Evolutionary conservation across 2,888 invertebrate genomes (phyloP).

Genomic region (Leucoptera coffeella): DNA sequence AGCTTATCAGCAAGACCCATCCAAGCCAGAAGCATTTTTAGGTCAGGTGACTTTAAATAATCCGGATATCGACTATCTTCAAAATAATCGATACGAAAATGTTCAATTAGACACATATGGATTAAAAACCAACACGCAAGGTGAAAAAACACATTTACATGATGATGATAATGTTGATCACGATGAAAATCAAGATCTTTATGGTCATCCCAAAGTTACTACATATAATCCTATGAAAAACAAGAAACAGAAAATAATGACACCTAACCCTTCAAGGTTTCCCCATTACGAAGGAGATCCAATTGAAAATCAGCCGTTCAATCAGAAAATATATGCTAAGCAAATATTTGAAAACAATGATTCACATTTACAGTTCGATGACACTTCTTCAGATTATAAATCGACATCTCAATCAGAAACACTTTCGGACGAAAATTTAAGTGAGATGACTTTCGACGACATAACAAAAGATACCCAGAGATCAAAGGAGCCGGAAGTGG

Average conservation of each 20-base stretch:
- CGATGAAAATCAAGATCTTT: slow-evolving; percentile 36
- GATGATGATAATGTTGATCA: slow-evolving; percentile 34
- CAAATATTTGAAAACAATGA: slow-evolving; percentile 1
- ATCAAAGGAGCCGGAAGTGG: slow-evolving; percentile 49
- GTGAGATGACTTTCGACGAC: slow-evolving; percentile 42
- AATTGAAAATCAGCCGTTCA: neutral
- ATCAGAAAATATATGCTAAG: no score
- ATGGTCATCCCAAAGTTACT: slow-evolving; percentile 36
- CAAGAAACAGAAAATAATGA: slow-evolving; percentile 27
- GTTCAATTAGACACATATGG: slow-evolving; percentile 44
- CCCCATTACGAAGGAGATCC: slow-evolving; percentile 14
- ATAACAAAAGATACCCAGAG: slow-evolving; percentile 37
- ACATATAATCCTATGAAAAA: slow-evolving; percentile 40
- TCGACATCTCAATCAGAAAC: slow-evolving; percentile 50
- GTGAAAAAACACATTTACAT: no score
- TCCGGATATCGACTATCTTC: slow-evolving; percentile 45
- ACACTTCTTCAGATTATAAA: slow-evolving; percentile 45
- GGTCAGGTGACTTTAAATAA: slow-evolving; percentile 58
- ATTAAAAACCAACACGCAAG: slow-evolving; percentile 35
- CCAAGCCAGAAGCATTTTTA: slow-evolving; percentile 56
- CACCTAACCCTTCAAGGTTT: slow-evolving; percentile 20
- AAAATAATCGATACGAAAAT: slow-evolving; percentile 37
- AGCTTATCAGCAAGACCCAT: slow-evolving; percentile 52
- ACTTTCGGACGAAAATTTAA: slow-evolving; percentile 52
- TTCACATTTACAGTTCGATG: no score